phyloP scores from a whole-genome alignment of 1,140 invertebrate genomes.

The Steinernema feltiae region DNA sequence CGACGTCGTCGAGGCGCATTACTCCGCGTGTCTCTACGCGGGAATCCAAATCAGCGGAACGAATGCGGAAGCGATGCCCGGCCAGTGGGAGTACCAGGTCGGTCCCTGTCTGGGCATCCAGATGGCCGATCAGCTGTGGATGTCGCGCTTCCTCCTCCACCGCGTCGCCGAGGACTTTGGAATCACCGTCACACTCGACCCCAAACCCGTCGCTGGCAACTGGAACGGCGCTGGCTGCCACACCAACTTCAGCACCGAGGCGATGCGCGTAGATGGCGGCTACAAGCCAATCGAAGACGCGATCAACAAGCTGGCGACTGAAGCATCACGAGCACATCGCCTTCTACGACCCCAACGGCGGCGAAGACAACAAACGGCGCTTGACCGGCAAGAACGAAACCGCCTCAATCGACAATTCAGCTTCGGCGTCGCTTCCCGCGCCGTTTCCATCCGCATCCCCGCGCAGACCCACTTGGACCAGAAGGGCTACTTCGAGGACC shows the following conservation, averaged over 20 bases:
- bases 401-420: constrained; percentile 76
- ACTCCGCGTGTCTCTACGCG: constrained; percentile 71
- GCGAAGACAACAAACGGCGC: constrained; percentile 73
- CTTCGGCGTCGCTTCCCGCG: constrained; percentile 71
- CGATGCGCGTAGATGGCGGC: constrained; percentile 77
- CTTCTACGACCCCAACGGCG: constrained; percentile 77
- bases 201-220: constrained; percentile 70
- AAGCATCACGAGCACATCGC: constrained; percentile 69
- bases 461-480: constrained; percentile 63
- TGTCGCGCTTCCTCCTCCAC: constrained; percentile 74
- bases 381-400: constrained; percentile 82
- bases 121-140: constrained; percentile 80
- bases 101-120: constrained; percentile 69
- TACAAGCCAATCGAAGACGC: constrained; percentile 62
- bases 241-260: constrained; percentile 80
- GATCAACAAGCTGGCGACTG: constrained; percentile 16
- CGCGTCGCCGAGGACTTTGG: constrained; percentile 81
- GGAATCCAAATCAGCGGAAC: constrained; percentile 78
- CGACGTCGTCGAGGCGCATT: constrained; percentile 84
- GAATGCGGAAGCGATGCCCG: constrained; percentile 86
- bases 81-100: constrained; percentile 65
- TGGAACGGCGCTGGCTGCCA: constrained; percentile 86
- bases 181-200: constrained; percentile 75
- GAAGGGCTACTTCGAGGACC: constrained; percentile 84
- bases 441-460: constrained; percentile 74